Evolutionary conservation across 2,888 invertebrate species (phyloP).

Genomic region (Monochamus alternatus): DNA sequence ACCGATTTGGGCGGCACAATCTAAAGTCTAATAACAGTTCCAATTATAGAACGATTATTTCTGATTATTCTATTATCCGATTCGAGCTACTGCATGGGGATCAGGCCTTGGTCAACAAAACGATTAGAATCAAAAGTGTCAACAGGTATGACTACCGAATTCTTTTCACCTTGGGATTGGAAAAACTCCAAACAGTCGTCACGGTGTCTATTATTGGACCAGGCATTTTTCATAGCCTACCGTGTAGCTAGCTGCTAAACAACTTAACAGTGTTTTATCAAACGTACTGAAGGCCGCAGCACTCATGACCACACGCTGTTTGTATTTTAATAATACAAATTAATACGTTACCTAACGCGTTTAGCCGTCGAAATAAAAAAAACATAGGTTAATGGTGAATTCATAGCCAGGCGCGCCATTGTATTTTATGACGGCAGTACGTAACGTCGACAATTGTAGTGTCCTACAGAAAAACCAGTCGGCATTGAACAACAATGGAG

Average conservation of each 20-base stretch:
- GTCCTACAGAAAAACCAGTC: slow-evolving; percentile 19
- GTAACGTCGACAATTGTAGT: slow-evolving; percentile 16
- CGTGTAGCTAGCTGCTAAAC: not conserved
- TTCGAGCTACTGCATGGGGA: too few species aligned
- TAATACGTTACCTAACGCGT: not conserved
- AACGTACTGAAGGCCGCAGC: not conserved
- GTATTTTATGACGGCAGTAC: slow-evolving; percentile 10
- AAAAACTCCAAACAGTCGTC: not conserved
- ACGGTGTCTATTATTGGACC: not conserved
- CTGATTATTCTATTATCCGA: too few species aligned
- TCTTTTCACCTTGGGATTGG: too few species aligned
- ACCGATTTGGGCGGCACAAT: too few species aligned
- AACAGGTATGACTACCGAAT: too few species aligned
- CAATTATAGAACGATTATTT: too few species aligned
- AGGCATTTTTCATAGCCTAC: not conserved
- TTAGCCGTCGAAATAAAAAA: not conserved
- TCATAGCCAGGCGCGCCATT: not conserved
- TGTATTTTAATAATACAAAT: not conserved
- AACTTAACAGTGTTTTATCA: not conserved
- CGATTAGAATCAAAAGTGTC: too few species aligned
- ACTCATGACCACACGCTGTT: not conserved
- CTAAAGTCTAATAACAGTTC: too few species aligned
- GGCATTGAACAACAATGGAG: slow-evolving; percentile 22
- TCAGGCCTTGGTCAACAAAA: too few species aligned
- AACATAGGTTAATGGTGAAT: not conserved